Evolutionary conservation across 2,113 vertebrate genomes (phyloP).

Genomic region (Perca flavescens): DNA sequence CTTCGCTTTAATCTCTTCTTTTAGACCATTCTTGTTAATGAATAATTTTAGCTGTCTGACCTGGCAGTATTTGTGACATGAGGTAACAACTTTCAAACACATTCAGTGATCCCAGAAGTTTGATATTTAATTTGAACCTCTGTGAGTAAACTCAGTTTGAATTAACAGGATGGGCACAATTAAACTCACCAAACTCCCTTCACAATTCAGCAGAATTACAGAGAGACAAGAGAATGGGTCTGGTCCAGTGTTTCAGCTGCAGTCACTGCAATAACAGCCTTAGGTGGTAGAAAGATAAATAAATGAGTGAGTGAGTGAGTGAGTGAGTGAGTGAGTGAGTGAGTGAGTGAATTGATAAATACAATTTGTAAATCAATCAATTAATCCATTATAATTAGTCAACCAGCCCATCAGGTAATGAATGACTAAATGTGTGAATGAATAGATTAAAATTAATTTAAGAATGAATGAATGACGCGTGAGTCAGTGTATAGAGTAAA

Average conservation of each 20-base stretch:
- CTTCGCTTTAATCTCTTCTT: constrained; percentile 13
- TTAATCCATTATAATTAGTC: background rate
- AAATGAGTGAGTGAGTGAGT: too few relatives aligned
- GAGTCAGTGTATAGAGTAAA: background rate
- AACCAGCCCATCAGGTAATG: background rate
- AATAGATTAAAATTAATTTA: background rate
- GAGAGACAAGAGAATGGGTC: background rate
- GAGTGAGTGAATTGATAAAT: background rate
- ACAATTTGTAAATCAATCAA: background rate
- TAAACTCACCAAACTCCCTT: background rate
- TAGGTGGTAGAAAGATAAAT: too few relatives aligned
- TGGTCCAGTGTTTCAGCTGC: background rate
- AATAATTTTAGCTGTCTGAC: background rate
- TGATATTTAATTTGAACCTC: background rate
- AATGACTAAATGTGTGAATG: background rate
- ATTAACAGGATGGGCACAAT: background rate
- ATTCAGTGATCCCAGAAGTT: background rate
- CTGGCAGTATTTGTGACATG: background rate
- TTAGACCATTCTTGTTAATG: constrained; percentile 10
- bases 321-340: too few relatives aligned
- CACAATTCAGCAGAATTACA: background rate
- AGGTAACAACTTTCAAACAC: background rate
- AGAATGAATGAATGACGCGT: background rate
- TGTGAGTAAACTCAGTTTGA: background rate
- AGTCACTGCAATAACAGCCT: too few relatives aligned